A percentile compares a stretch with the other conserved stretches of the same genome.
phyloP scores from a whole-genome alignment of 2,888 invertebrate genomes.

The Troides helena region DNA sequence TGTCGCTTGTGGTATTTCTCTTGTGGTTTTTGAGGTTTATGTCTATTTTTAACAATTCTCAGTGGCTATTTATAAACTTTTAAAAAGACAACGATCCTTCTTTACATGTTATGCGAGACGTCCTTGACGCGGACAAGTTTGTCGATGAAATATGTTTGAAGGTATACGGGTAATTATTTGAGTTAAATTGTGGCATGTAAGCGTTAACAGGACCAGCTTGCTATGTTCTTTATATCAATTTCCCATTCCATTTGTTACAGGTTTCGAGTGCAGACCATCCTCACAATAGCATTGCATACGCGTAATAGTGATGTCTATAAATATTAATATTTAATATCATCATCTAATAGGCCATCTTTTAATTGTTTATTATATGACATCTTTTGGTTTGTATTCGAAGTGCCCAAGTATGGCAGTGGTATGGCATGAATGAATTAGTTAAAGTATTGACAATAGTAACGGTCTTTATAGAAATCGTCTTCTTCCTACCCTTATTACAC shows the following conservation, averaged over 20 bases:
- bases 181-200: constrained; percentile 6
- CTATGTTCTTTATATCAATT: neutral
- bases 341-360: no score
- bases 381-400: no score
- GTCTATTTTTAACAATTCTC: constrained; percentile 51
- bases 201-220: constrained; percentile 1
- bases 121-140: constrained; percentile 47
- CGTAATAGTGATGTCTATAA: no score
- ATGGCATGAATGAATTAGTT: no score
- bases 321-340: no score
- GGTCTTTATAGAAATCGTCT: no score
- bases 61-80: constrained; percentile 50
- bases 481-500: no score
- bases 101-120: constrained; percentile 43
- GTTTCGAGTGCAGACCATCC: neutral
- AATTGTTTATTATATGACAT: no score
- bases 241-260: neutral
- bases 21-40: constrained; percentile 25
- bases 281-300: no score
- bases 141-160: constrained; percentile 16
- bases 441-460: no score
- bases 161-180: constrained; percentile 9
- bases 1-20: neutral
- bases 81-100: constrained; percentile 50
- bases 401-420: no score